Evolutionary conservation across 2,113 vertebrate genomes (phyloP).

Genomic region (Pluvialis apricaria): DNA sequence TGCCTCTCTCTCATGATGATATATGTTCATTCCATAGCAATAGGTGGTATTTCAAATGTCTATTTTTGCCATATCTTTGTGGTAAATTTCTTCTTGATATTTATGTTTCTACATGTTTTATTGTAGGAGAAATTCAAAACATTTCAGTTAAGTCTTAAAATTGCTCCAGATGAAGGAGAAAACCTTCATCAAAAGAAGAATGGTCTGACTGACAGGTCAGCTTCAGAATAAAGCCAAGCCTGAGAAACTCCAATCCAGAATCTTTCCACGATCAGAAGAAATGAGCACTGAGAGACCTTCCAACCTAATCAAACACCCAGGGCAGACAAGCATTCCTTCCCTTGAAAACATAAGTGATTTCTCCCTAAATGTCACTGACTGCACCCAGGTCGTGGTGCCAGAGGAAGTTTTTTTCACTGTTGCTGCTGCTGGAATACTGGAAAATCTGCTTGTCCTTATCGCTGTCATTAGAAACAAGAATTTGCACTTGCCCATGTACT

Average conservation of each 20-base stretch:
- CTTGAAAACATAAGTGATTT: constrained; percentile 37
- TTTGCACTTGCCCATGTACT: constrained; percentile 93
- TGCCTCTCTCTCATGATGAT: background rate
- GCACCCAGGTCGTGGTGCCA: constrained; percentile 80
- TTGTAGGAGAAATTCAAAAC: constrained; percentile 11
- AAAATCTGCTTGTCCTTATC: constrained; percentile 88
- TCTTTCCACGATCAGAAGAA: background rate
- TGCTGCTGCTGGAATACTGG: constrained; percentile 82
- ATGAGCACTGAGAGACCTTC: constrained; percentile 47
- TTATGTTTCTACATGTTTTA: background rate
- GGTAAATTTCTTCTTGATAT: background rate
- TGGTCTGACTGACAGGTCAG: background rate
- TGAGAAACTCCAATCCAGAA: background rate
- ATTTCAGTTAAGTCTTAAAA: background rate
- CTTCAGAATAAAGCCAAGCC: background rate
- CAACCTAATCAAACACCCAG: background rate
- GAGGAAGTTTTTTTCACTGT: constrained; percentile 85
- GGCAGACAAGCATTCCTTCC: constrained; percentile 3
- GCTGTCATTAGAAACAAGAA: constrained; percentile 87
- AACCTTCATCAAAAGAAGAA: background rate
- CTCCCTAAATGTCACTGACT: constrained; percentile 76
- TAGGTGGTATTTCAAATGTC: background rate
- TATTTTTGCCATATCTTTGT: background rate
- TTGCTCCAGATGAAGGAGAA: background rate
- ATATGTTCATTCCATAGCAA: background rate